Evolutionary conservation across 1,140 invertebrate genomes (phyloP).

Genomic region (Drosophila neocordata): DNA sequence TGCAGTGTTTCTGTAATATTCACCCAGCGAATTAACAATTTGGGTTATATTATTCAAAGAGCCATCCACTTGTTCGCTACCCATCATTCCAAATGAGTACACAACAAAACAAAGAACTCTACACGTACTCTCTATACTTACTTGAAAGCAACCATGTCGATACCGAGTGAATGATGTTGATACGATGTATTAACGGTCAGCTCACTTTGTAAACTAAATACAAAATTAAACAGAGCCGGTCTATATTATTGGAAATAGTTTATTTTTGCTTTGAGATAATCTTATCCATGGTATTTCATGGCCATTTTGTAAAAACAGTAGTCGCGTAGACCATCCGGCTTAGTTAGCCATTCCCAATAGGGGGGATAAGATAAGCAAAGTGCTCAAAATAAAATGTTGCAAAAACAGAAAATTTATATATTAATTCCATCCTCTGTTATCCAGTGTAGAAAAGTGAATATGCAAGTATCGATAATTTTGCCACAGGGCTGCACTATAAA

Average conservation of each 20-base stretch:
- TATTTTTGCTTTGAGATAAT: background rate
- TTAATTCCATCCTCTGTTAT: background rate
- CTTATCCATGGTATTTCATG: slow-evolving; percentile 33
- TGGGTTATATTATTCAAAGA: slow-evolving; percentile 16
- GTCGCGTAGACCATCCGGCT: background rate
- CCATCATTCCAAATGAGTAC: slow-evolving; percentile 6
- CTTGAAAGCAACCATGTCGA: slow-evolving; percentile 58
- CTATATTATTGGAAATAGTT: slow-evolving; percentile 37
- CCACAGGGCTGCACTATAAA: background rate
- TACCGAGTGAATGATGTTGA: background rate
- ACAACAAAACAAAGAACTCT: background rate
- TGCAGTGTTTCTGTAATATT: slow-evolving; percentile 42
- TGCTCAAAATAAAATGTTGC: background rate
- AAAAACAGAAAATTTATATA: background rate
- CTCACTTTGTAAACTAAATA: slow-evolving; percentile 36
- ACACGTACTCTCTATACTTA: slow-evolving; percentile 24
- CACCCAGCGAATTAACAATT: slow-evolving; percentile 20
- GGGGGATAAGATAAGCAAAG: slow-evolving; percentile 7
- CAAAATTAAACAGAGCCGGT: background rate
- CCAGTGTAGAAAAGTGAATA: background rate
- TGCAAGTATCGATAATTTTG: background rate
- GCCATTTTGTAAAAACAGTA: background rate
- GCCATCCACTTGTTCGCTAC: slow-evolving; percentile 1
- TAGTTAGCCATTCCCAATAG: background rate
- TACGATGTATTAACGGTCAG: slow-evolving; percentile 39